Evolutionary conservation across 2,797 vertebrate species (phyloP).

Genomic region (Natrix natrix): DNA sequence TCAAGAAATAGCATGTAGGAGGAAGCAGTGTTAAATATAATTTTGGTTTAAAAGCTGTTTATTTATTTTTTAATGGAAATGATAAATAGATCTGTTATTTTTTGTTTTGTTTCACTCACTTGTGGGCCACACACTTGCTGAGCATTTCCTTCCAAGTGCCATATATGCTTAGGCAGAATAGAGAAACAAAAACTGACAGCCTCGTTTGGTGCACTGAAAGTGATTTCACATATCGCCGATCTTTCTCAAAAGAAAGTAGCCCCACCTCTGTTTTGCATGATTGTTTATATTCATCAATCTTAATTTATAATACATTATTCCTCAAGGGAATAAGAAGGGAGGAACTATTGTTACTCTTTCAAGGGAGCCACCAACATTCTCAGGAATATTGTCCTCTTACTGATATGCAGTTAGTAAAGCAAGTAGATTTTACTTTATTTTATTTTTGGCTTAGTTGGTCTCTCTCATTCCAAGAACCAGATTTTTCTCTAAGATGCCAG

Average conservation of each 20-base stretch:
- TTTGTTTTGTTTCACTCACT: conserved; percentile 39
- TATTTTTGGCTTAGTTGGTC: background rate
- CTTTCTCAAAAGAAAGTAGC: conserved; percentile 43
- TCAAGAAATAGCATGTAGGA: background rate
- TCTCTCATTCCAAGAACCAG: background rate
- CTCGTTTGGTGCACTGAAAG: conserved; percentile 61
- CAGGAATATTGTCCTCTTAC: background rate
- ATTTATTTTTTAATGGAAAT: background rate
- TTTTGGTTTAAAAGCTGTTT: background rate
- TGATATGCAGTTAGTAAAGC: background rate
- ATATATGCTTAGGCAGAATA: conserved; percentile 57
- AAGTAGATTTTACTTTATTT: background rate
- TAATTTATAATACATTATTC: background rate
- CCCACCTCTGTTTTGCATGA: conserved; percentile 37
- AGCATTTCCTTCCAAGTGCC: conserved; percentile 48
- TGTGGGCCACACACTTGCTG: conserved; percentile 12
- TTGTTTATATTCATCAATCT: conserved; percentile 40
- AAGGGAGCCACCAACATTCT: background rate
- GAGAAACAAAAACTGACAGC: conserved; percentile 60
- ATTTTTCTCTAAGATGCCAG: background rate
- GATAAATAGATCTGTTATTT: background rate
- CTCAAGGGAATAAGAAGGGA: background rate
- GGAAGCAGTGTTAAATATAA: background rate
- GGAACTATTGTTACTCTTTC: background rate
- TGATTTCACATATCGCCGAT: conserved; percentile 54